Percentiles rank a stretch among this genome's conserved stretches.
Evolutionary conservation across 1,140 invertebrate genomes (phyloP).

Genomic region (Trichomalopsis sarcophagae): DNA sequence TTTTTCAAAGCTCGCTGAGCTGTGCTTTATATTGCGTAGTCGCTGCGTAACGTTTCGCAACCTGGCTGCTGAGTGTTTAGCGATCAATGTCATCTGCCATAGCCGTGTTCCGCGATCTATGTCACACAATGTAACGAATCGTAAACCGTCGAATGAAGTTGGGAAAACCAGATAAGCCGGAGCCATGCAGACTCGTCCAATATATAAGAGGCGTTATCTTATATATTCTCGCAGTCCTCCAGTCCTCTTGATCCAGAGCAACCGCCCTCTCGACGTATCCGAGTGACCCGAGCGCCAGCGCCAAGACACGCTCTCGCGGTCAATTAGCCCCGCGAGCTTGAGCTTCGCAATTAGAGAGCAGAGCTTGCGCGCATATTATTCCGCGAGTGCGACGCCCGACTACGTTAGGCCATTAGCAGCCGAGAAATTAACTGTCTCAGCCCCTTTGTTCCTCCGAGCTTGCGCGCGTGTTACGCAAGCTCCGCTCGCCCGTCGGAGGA

Average conservation of each 20-base stretch:
- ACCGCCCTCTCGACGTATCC: neutral
- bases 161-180: too few relatives aligned
- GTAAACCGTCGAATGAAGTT: too few relatives aligned
- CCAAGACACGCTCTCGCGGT: neutral
- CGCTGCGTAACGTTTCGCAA: too few relatives aligned
- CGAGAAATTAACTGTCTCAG: neutral
- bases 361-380: neutral
- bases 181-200: too few relatives aligned
- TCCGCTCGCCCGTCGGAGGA: neutral
- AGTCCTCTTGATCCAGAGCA: neutral
- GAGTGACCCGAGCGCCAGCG: neutral
- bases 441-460: neutral
- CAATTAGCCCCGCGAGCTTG: neutral
- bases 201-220: too few relatives aligned
- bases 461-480: neutral
- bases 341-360: neutral
- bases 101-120: too few relatives aligned
- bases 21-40: too few relatives aligned
- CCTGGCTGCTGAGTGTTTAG: too few relatives aligned
- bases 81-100: too few relatives aligned
- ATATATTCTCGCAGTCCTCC: too few relatives aligned
- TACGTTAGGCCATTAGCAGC: conserved; percentile 15
- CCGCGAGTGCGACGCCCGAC: neutral
- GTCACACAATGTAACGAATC: too few relatives aligned
- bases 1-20: too few relatives aligned